These are phyloP conservation scores for Pipistrellus kuhlii DNA, from an alignment of 2,797 vertebrate genomes.

Conservation along the genomic window DNA sequence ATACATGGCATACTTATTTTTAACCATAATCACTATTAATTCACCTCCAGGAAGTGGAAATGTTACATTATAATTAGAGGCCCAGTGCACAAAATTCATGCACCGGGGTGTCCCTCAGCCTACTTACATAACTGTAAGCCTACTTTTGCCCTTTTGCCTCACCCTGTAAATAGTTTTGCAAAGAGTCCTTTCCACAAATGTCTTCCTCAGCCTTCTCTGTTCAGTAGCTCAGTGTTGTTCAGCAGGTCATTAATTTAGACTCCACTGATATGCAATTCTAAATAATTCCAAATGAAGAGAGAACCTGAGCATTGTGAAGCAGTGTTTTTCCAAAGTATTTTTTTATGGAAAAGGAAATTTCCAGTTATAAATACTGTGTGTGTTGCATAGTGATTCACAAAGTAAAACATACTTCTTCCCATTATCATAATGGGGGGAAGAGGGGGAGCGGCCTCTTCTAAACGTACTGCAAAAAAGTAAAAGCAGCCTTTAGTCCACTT, in stretches of 20 bases:
- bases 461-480: neutral
- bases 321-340: conserved; percentile 1
- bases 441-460: neutral
- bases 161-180: neutral
- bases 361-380: neutral
- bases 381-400: neutral
- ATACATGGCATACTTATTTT: neutral
- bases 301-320: neutral
- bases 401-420: conserved; percentile 25
- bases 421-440: neutral
- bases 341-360: conserved; percentile 16
- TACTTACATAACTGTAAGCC: neutral
- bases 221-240: conserved; percentile 14
- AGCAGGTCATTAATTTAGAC: conserved; percentile 28
- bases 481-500: neutral
- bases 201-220: conserved; percentile 23
- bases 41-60: conserved; percentile 33
- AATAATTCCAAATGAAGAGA: conserved; percentile 25
- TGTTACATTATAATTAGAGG: neutral
- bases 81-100: too few relatives aligned
- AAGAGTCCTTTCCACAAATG: neutral
- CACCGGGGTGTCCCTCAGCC: too few relatives aligned
- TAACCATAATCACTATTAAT: conserved; percentile 45
- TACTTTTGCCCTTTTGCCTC: neutral
- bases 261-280: neutral